Evolutionary conservation across 2,888 invertebrate species (phyloP).

Genomic region (Spodoptera littoralis): DNA sequence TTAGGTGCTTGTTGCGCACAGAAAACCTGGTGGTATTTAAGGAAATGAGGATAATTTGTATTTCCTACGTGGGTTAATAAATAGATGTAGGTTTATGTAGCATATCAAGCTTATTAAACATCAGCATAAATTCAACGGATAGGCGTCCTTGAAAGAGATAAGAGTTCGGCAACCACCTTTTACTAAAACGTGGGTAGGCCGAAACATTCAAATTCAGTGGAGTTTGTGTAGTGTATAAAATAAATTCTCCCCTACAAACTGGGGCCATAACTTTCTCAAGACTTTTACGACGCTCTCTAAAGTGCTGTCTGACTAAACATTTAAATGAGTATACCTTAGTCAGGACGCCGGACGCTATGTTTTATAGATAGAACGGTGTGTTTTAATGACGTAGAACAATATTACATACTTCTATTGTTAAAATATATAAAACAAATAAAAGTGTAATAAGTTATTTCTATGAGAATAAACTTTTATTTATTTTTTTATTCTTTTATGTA

Average conservation of each 20-base stretch:
- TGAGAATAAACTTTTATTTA: too few relatives aligned
- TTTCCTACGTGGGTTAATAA: conserved; percentile 8
- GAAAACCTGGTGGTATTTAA: conserved; percentile 11
- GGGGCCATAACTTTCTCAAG: conserved; percentile 60
- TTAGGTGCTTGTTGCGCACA: conserved; percentile 26
- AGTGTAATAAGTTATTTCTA: too few relatives aligned
- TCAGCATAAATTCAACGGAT: conserved; percentile 11
- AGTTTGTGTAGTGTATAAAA: conserved; percentile 50
- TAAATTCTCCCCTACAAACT: conserved; percentile 62
- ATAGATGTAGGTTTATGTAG: neutral
- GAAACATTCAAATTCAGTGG: conserved; percentile 47
- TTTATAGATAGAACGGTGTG: conserved; percentile 7
- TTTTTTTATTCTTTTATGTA: too few relatives aligned
- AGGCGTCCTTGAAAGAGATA: conserved; percentile 21
- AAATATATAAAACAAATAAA: too few relatives aligned
- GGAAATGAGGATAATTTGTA: conserved; percentile 22
- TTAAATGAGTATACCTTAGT: conserved; percentile 57
- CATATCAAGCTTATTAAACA: conserved; percentile 9
- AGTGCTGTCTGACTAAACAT: conserved; percentile 63
- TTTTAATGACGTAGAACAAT: conserved; percentile 9
- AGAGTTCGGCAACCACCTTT: conserved; percentile 9
- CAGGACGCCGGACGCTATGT: conserved; percentile 24
- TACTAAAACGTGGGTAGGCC: conserved; percentile 41
- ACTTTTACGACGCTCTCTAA: conserved; percentile 62
- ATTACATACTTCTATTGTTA: too few relatives aligned